phyloP scores from a whole-genome alignment of 2,797 vertebrate genomes.

The Sebastes nivosus region DNA sequence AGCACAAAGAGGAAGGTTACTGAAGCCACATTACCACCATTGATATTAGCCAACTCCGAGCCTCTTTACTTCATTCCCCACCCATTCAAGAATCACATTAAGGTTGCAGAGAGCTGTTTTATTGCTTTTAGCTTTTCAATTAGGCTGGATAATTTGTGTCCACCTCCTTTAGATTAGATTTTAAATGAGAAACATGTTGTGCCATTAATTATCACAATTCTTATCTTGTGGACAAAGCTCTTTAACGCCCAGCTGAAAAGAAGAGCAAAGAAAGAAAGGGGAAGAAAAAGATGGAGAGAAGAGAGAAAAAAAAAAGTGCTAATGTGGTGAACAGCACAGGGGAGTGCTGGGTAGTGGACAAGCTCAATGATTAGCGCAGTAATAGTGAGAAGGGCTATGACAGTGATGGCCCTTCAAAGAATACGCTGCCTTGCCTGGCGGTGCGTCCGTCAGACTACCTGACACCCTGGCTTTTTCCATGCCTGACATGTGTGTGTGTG shows the following conservation, averaged over 20 bases:
- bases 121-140: slow-evolving; percentile 81
- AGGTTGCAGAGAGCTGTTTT: slow-evolving; percentile 57
- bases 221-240: slow-evolving; percentile 71
- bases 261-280: background rate
- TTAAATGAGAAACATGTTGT: slow-evolving; percentile 81
- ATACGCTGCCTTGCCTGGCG: background rate
- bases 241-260: slow-evolving; percentile 34
- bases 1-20: slow-evolving; percentile 44
- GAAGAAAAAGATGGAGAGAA: background rate
- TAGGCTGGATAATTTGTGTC: slow-evolving; percentile 77
- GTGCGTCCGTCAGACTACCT: slow-evolving; percentile 33
- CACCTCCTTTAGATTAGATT: slow-evolving; percentile 80
- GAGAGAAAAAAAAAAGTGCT: slow-evolving; percentile 2
- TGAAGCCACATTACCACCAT: slow-evolving; percentile 39
- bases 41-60: slow-evolving; percentile 41
- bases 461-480: background rate
- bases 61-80: slow-evolving; percentile 53
- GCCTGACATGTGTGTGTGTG: background rate
- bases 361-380: slow-evolving; percentile 56
- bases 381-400: slow-evolving; percentile 32
- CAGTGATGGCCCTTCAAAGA: slow-evolving; percentile 40
- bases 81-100: slow-evolving; percentile 72
- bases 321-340: slow-evolving; percentile 27
- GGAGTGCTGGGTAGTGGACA: slow-evolving; percentile 28
- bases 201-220: slow-evolving; percentile 81